These are phyloP conservation scores for Cataglyphis cursor DNA, from an alignment of 2,888 invertebrate genomes.

Conservation along the genomic window DNA sequence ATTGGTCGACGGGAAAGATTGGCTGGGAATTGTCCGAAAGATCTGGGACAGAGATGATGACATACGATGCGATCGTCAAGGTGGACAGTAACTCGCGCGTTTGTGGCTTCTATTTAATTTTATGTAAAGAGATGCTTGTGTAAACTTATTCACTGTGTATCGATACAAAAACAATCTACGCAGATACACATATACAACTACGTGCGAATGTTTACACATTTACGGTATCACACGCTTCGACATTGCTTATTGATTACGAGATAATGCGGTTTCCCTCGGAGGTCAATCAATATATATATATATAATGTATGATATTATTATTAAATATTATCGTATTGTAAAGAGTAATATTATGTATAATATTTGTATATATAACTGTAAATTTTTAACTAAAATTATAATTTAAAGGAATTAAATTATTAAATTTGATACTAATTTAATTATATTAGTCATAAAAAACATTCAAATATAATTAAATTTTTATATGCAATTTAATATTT, in stretches of 20 bases:
- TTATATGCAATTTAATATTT: not conserved
- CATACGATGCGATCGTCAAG: conserved; percentile 15
- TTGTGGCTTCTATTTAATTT: conserved; percentile 57
- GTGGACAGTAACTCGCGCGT: conserved; percentile 25
- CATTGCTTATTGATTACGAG: conserved; percentile 75
- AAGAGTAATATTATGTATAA: not conserved
- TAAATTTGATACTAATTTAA: not conserved
- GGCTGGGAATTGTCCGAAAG: conserved; percentile 47
- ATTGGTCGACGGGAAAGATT: conserved; percentile 9
- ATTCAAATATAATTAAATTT: not conserved
- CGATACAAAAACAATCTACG: conserved; percentile 20
- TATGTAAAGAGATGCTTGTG: conserved; percentile 25
- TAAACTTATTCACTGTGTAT: conserved; percentile 22
- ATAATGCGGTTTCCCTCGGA: conserved; percentile 67
- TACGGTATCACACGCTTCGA: conserved; percentile 61
- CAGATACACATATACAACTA: not conserved
- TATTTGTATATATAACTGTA: not conserved
- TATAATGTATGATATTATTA: not conserved
- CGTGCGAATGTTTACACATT: conserved; percentile 46
- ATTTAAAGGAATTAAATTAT: not conserved
- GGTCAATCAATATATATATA: conserved; percentile 67
- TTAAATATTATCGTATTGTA: not conserved
- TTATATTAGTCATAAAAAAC: not conserved
- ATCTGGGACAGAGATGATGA: conserved; percentile 66
- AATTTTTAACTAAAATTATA: not conserved